These are phyloP conservation scores for Drosophila arawakana DNA, from an alignment of 1,140 invertebrate species.

Conservation along the genomic window DNA sequence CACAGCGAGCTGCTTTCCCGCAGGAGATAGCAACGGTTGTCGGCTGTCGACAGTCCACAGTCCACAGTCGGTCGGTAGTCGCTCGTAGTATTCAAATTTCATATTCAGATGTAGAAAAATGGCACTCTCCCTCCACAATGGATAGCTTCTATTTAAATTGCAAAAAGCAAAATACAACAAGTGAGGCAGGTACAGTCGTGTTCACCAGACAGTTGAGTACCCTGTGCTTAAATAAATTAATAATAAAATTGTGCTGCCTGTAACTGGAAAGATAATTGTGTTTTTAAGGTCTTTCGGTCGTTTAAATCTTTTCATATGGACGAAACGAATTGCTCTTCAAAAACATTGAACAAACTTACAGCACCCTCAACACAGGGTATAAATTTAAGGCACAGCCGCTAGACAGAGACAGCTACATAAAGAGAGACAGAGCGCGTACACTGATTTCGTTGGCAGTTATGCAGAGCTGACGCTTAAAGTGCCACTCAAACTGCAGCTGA, in stretches of 20 bases:
- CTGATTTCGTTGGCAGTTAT: conserved; percentile 38
- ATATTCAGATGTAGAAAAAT: conserved; percentile 62
- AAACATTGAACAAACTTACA: no score
- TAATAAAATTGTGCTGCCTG: no score
- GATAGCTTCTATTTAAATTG: conserved; percentile 53
- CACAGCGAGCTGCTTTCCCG: conserved; percentile 35
- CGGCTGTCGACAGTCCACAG: neutral
- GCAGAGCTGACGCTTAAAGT: conserved; percentile 33
- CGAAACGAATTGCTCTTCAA: no score
- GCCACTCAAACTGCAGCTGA: conserved; percentile 47
- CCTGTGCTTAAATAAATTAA: no score
- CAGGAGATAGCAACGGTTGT: conserved; percentile 25
- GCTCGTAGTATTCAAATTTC: conserved; percentile 59
- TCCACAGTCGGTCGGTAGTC: conserved; percentile 1
- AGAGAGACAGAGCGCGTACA: conserved; percentile 2
- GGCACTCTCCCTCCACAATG: neutral
- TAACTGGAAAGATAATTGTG: no score
- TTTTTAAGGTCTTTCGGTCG: no score
- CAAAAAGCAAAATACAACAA: conserved; percentile 37
- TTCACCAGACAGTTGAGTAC: no score
- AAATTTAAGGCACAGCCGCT: conserved; percentile 28
- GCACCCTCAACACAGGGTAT: no score
- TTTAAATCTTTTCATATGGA: no score
- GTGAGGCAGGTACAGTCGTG: no score
- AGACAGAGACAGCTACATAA: conserved; percentile 5